Percentiles rank a stretch among this genome's conserved stretches.
phyloP scores from a whole-genome alignment of 1,140 invertebrate species.

The Pantala flavescens region DNA sequence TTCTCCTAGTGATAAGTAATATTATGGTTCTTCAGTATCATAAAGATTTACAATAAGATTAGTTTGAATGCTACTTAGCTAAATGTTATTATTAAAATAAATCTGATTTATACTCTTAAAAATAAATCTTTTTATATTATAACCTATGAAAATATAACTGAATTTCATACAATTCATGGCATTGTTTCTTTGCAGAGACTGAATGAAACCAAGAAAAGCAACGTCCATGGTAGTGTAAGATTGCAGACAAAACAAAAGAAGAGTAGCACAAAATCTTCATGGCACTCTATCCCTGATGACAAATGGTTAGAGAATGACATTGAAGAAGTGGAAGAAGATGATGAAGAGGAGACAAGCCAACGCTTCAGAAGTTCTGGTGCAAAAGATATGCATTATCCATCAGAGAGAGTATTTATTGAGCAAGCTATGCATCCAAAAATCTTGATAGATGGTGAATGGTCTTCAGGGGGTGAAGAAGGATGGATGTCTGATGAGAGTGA shows the following conservation, averaged over 20 bases:
- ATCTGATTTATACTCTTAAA: too few relatives aligned
- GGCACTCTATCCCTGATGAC: not conserved
- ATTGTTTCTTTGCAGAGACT: too few relatives aligned
- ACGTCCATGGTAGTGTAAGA: not conserved
- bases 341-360: not conserved
- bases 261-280: not conserved
- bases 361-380: not conserved
- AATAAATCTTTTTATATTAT: too few relatives aligned
- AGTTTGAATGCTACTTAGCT: too few relatives aligned
- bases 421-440: not conserved
- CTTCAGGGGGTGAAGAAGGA: not conserved
- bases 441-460: not conserved
- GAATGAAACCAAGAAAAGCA: too few relatives aligned
- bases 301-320: slow-evolving; percentile 1
- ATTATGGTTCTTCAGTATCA: too few relatives aligned
- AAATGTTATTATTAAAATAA: too few relatives aligned
- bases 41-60: too few relatives aligned
- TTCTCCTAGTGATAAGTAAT: too few relatives aligned
- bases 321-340: not conserved
- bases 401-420: not conserved
- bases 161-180: too few relatives aligned
- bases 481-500: not conserved
- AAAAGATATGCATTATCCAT: not conserved
- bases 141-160: too few relatives aligned
- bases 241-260: not conserved